phyloP scores from a whole-genome alignment of 2,888 invertebrate genomes.

The Sinotaia quadrata region DNA sequence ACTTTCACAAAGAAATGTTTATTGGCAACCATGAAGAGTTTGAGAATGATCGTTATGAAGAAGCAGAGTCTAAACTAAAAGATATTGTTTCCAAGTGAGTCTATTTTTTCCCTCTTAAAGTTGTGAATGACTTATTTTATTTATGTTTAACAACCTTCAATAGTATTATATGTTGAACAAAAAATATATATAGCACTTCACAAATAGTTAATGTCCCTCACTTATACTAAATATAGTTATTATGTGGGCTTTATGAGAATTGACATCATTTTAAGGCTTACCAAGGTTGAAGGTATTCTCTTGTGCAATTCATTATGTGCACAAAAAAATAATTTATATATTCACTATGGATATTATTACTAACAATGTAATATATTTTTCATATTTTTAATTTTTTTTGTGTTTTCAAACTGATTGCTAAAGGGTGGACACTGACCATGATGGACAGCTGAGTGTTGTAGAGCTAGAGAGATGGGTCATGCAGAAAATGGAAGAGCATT shows the following conservation, averaged over 20 bases:
- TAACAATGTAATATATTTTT: no score
- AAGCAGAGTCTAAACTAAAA: constrained; percentile 60
- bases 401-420: constrained; percentile 30
- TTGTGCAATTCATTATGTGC: neutral
- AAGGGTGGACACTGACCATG: constrained; percentile 70
- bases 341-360: no score
- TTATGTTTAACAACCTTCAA: no score
- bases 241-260: no score
- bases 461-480: constrained; percentile 72
- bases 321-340: neutral
- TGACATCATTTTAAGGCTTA: no score
- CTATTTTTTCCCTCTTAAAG: neutral
- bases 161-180: no score
- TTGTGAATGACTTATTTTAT: neutral
- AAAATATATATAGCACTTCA: no score
- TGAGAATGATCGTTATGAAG: constrained; percentile 53
- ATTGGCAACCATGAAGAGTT: constrained; percentile 69
- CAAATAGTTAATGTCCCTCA: no score
- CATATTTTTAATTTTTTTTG: no score
- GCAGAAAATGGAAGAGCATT: constrained; percentile 70
- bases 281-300: no score
- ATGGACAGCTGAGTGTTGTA: constrained; percentile 59
- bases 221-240: no score
- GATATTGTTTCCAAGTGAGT: constrained; percentile 69
- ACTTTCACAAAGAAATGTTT: constrained; percentile 73